Percentiles rank a stretch among this genome's conserved stretches.
Evolutionary conservation across 2,888 invertebrate genomes (phyloP).

Genomic region (Agrenia bidenticulata): DNA sequence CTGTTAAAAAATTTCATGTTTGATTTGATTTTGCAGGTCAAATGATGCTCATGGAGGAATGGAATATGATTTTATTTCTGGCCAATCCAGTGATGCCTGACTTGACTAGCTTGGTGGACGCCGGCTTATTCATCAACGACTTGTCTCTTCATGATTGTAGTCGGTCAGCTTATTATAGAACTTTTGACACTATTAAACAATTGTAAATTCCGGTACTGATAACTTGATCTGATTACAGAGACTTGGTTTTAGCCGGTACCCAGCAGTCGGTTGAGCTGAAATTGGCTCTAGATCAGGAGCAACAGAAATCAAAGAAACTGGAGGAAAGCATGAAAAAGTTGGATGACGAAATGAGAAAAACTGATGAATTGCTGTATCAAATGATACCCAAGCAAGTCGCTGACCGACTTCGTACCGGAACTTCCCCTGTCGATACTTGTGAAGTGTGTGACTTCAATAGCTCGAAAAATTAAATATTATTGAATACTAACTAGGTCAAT

Average conservation of each 20-base stretch:
- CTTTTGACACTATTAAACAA: too few species aligned
- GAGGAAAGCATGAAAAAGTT: conserved; percentile 95
- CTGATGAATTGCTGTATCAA: conserved; percentile 93
- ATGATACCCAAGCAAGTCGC: conserved; percentile 99
- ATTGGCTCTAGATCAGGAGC: conserved; percentile 91
- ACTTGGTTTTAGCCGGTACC: conserved; percentile 92
- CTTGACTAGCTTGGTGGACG: conserved; percentile 80
- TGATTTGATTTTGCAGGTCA: conserved; percentile 67
- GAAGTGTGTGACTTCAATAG: conserved; percentile 66
- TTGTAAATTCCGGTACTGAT: neutral
- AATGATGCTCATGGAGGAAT: conserved; percentile 98
- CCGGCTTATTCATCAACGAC: conserved; percentile 95
- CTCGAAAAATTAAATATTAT: too few species aligned
- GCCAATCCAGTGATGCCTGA: conserved; percentile 46
- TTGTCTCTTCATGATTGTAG: conserved; percentile 99
- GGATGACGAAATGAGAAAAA: conserved; percentile 92
- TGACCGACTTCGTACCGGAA: conserved; percentile 87
- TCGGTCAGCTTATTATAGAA: conserved; percentile 64
- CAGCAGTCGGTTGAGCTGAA: conserved; percentile 97
- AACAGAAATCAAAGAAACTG: conserved; percentile 91
- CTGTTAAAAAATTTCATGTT: neutral
- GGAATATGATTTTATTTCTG: conserved; percentile 96
- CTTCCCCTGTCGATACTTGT: conserved; percentile 93
- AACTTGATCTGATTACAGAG: conserved; percentile 61
- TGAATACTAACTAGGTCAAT: too few species aligned